These are phyloP conservation scores for Synergus gifuensis DNA, from an alignment of 2,888 invertebrate species.

Conservation along the genomic window DNA sequence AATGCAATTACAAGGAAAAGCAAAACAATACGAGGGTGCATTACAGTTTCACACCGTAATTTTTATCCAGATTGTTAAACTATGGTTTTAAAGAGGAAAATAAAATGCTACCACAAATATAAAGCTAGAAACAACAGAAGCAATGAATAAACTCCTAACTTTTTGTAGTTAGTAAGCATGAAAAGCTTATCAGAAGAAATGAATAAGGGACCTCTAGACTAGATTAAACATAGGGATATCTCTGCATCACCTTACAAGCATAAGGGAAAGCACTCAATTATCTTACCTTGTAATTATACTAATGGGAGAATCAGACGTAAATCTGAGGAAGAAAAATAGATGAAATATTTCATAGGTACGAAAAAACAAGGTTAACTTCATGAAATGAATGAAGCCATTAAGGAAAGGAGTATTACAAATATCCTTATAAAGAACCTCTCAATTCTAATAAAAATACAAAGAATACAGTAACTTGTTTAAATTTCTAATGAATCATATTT, in stretches of 20 bases:
- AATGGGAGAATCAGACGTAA: neutral
- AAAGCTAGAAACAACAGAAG: too few species aligned
- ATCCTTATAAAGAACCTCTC: neutral
- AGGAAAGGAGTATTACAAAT: neutral
- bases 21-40: slow-evolving; percentile 51
- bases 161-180: neutral
- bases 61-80: neutral
- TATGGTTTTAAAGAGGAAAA: too few species aligned
- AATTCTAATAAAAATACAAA: neutral
- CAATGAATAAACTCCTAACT: neutral
- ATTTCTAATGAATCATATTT: neutral
- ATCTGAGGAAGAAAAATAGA: neutral
- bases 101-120: too few species aligned
- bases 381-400: neutral
- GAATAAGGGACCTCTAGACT: neutral
- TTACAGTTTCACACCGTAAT: neutral
- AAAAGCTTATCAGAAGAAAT: neutral
- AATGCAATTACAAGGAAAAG: slow-evolving; percentile 63
- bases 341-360: neutral
- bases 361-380: neutral
- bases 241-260: neutral
- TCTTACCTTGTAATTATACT: neutral
- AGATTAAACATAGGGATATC: neutral
- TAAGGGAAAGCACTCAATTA: neutral
- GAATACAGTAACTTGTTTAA: neutral